Conservation (phyloP, 2,888 invertebrate species). For the Metopia argyrocephala region DNA sequence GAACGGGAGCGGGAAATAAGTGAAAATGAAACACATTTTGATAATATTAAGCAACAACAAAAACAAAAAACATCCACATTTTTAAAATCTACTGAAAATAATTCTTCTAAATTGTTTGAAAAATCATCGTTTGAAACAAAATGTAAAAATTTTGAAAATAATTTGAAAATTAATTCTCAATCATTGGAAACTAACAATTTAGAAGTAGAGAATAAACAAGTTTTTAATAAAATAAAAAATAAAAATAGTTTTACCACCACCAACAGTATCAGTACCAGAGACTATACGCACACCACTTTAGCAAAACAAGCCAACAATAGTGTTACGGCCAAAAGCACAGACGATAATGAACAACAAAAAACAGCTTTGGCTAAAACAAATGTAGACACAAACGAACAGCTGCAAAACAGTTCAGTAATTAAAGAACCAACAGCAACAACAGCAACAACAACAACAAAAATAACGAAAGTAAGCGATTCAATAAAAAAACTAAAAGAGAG, state of each 20-base stretch:
- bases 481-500: conserved; percentile 1
- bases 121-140: background rate
- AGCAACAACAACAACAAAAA: conserved; percentile 52
- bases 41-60: conserved; percentile 26
- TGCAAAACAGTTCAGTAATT: conserved; percentile 58
- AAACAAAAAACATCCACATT: conserved; percentile 4
- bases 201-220: conserved; percentile 65
- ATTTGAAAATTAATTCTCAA: conserved; percentile 20
- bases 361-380: conserved; percentile 60
- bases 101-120: conserved; percentile 17
- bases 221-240: conserved; percentile 55
- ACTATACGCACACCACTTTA: conserved; percentile 27
- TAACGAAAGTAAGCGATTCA: conserved; percentile 18
- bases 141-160: conserved; percentile 18
- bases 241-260: conserved; percentile 44
- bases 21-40: conserved; percentile 45
- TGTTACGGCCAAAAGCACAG: conserved; percentile 38
- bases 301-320: conserved; percentile 35
- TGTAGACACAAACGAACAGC: conserved; percentile 54
- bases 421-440: conserved; percentile 66
- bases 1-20: conserved; percentile 32
- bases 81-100: conserved; percentile 21
- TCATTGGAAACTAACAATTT: conserved; percentile 46
- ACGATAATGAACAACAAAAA: conserved; percentile 51
- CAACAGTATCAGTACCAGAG: conserved; percentile 9